Evolutionary conservation across 2,888 invertebrate genomes (phyloP).

Genomic region (Eupsilia transversa): DNA sequence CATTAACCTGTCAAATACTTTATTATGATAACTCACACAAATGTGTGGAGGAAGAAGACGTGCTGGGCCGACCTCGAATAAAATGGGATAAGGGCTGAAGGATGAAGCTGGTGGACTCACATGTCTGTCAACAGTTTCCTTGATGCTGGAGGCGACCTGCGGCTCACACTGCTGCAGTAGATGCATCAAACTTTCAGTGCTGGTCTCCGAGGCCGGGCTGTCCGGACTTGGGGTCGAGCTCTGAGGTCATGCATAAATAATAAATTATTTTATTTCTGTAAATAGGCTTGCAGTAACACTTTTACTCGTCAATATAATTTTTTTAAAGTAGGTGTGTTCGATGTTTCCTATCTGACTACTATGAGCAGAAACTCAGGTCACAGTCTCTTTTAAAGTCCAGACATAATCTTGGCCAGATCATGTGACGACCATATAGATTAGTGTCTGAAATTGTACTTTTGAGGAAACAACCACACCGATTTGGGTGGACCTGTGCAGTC

Average conservation of each 20-base stretch:
- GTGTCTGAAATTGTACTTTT: background rate
- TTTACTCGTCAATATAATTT: background rate
- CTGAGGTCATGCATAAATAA: slow-evolving; percentile 67
- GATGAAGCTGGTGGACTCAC: slow-evolving; percentile 86
- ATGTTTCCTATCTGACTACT: background rate
- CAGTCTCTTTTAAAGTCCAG: background rate
- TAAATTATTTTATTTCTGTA: background rate
- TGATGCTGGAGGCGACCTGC: slow-evolving; percentile 91
- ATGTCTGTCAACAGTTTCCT: slow-evolving; percentile 93
- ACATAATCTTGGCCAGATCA: background rate
- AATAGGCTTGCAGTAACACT: background rate
- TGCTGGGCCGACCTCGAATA: background rate
- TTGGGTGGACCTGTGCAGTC: background rate
- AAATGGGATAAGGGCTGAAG: background rate
- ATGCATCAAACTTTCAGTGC: slow-evolving; percentile 91
- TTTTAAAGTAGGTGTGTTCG: background rate
- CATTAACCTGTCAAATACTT: background rate
- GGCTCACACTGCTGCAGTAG: slow-evolving; percentile 92
- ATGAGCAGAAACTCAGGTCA: background rate
- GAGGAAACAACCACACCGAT: no score
- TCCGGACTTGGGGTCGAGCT: slow-evolving; percentile 90
- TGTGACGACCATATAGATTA: background rate
- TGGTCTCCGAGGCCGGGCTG: slow-evolving; percentile 91
- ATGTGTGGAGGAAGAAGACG: background rate
- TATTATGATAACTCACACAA: background rate